These are phyloP conservation scores for Diadophis punctatus DNA, from an alignment of 2,113 vertebrate genomes.

Conservation along the genomic window DNA sequence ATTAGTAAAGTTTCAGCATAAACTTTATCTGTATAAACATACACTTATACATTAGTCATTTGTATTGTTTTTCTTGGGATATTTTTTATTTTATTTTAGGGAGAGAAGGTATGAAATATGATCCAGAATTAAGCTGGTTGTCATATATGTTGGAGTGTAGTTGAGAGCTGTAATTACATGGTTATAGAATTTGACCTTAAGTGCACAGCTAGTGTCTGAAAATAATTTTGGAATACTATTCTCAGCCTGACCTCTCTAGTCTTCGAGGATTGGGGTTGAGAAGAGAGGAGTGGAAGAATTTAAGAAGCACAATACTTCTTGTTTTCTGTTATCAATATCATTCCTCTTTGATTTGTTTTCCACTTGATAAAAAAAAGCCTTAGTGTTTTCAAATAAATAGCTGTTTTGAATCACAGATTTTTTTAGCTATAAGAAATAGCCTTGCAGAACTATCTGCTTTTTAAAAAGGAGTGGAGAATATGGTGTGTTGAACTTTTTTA, in stretches of 20 bases:
- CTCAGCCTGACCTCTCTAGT: background rate
- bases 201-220: background rate
- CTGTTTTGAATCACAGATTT: background rate
- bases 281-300: background rate
- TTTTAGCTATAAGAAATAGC: background rate
- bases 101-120: background rate
- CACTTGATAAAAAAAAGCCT: background rate
- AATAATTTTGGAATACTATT: conserved; percentile 8
- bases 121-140: background rate
- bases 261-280: background rate
- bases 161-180: background rate
- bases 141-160: background rate
- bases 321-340: conserved; percentile 12
- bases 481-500: background rate
- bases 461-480: background rate
- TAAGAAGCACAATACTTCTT: background rate
- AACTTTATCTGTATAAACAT: background rate
- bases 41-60: background rate
- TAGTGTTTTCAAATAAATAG: background rate
- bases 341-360: background rate
- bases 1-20: background rate
- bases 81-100: background rate
- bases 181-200: background rate
- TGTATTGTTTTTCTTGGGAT: background rate
- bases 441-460: background rate